Percentiles rank a stretch among this genome's conserved stretches.
phyloP scores from a whole-genome alignment of 2,113 vertebrate species.

The Prionailurus bengalensis region DNA sequence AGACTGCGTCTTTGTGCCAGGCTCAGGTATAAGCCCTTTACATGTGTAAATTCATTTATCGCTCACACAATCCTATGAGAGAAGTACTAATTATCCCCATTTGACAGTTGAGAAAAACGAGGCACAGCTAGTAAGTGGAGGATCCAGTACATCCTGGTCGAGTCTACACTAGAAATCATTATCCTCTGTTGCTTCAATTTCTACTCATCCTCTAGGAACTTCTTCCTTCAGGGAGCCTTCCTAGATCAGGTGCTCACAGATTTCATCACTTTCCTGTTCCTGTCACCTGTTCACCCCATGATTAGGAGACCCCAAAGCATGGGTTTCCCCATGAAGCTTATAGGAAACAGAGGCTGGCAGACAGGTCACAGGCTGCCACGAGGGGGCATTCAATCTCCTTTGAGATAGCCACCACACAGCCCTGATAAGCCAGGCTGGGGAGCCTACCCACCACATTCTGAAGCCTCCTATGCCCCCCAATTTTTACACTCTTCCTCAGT shows the following conservation, averaged over 20 bases:
- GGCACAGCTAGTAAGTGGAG: not conserved
- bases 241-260: not conserved
- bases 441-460: not conserved
- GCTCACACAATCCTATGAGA: not conserved
- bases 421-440: not conserved
- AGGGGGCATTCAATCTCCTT: not conserved
- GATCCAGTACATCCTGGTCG: not conserved
- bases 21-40: not conserved
- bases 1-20: not conserved
- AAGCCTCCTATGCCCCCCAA: not conserved
- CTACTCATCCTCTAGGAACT: not conserved
- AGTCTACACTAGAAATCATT: not conserved
- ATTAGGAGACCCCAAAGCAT: not conserved
- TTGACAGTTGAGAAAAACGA: slow-evolving; percentile 31
- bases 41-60: not conserved
- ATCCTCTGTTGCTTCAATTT: not conserved
- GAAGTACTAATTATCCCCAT: not conserved
- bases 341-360: not conserved
- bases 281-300: not conserved
- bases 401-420: not conserved
- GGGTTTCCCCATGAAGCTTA: not conserved
- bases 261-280: not conserved
- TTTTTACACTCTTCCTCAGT: not conserved
- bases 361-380: not conserved
- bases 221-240: slow-evolving; percentile 35